Evolutionary conservation across 2,797 vertebrate genomes (phyloP).

Genomic region (Scolopax bukidnonensis): DNA sequence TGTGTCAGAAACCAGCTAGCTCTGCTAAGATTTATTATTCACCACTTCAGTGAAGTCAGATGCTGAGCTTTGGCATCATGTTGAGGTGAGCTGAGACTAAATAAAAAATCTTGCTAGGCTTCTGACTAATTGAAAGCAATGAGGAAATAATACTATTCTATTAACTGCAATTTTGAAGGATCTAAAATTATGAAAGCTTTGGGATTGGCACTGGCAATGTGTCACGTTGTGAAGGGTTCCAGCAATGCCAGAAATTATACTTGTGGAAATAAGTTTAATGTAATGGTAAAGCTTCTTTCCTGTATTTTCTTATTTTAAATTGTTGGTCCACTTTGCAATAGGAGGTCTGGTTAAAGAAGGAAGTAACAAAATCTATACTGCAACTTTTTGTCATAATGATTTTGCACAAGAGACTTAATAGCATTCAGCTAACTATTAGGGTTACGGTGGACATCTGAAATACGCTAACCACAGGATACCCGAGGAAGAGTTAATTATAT

Average conservation of each 20-base stretch:
- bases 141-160: background rate
- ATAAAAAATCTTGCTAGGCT: background rate
- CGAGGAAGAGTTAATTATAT: background rate
- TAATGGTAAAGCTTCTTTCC: background rate
- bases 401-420: background rate
- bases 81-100: background rate
- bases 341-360: background rate
- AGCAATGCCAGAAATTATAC: background rate
- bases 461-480: background rate
- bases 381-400: background rate
- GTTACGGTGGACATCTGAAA: background rate
- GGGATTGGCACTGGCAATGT: background rate
- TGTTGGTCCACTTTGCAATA: background rate
- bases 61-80: background rate
- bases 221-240: background rate
- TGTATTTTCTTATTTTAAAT: background rate
- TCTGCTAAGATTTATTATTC: background rate
- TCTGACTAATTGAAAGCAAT: background rate
- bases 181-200: background rate
- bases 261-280: background rate
- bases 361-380: background rate
- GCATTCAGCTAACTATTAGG: background rate
- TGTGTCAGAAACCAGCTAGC: background rate
- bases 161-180: background rate
- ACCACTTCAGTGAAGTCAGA: background rate